Evolutionary conservation across 2,888 invertebrate genomes (phyloP), one percentile per base, ranked within the genome.

Genomic region (Aquatica leii): DNA sequence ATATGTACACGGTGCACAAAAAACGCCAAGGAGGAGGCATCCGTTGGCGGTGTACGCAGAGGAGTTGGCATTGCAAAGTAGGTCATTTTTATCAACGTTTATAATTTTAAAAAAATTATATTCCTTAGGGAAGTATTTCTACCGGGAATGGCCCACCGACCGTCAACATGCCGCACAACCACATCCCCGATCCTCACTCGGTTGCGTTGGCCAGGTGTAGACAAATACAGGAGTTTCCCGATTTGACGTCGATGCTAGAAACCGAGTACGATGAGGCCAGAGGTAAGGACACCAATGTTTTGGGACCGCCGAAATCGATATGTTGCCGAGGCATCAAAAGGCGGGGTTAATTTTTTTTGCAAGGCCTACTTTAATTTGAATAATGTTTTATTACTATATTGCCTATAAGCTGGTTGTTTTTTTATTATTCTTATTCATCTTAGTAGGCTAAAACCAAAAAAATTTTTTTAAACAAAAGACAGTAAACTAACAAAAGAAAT

Each of bases 1-100:
- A 80, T 56, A 83, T 83, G 82, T 84, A 84, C 70, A 84, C 83
- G 0, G 76, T 84, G 51, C 83, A 84, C 65, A 83, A 83, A 66
- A 80, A 78, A 57, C 70, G 77, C 6, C 81, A 81, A 68, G 78
- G 80, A 1, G 78, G 78, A 9, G 81, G 79, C 12, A 81, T 83
- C 15, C 77, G 84, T 1, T 84, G 83, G 83, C 71, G 84, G 40
- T 84, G 84, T 71, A 82, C 83, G 0, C 78, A 81, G 40, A 74
- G 83, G 41, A 79, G 80, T 20, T 71, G 79, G 31, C 78, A 81
- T 50, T 84, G 83, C 68, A 82, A 80, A 65, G 83, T 83, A 17
- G 9, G 43, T 40, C 17, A 8, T 15, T 48, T 20, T 48, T 18
- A 11, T 48, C 6, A 20, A 8, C n/a, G 18, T 18, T 15, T 2